phyloP scores from a whole-genome alignment of 1,140 invertebrate genomes.

The Saxidomus purpurata region DNA sequence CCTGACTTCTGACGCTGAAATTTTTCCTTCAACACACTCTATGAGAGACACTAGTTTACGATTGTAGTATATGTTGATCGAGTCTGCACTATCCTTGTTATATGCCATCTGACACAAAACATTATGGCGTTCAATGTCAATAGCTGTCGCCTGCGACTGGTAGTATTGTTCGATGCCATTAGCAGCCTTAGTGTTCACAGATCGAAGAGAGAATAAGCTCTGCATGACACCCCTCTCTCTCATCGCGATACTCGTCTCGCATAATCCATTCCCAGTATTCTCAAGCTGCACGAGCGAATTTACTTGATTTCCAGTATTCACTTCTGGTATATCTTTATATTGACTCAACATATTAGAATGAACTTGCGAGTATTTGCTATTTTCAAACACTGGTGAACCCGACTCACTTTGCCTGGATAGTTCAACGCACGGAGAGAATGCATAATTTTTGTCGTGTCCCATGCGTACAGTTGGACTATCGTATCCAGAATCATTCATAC shows the following conservation, averaged over 20 bases:
- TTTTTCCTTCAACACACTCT: constrained; percentile 49
- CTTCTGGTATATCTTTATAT: not conserved
- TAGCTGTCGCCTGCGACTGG: constrained; percentile 57
- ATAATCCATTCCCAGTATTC: not conserved
- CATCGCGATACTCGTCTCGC: constrained; percentile 54
- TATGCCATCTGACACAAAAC: constrained; percentile 65
- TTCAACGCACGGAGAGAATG: constrained; percentile 24
- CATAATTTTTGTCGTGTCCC: not conserved
- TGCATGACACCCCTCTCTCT: constrained; percentile 47
- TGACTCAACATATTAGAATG: not conserved
- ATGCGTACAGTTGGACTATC: constrained; percentile 11
- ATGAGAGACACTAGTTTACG: constrained; percentile 46
- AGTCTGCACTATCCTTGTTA: constrained; percentile 39
- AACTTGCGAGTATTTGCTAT: not conserved
- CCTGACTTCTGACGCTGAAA: not conserved
- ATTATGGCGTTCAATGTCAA: constrained; percentile 60
- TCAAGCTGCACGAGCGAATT: not conserved
- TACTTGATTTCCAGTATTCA: not conserved
- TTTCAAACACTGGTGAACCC: constrained; percentile 32
- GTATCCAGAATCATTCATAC: constrained; percentile 66
- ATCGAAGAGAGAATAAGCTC: constrained; percentile 16
- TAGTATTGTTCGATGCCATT: constrained; percentile 49
- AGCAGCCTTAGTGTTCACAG: not conserved
- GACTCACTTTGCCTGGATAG: constrained; percentile 21
- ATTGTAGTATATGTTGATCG: constrained; percentile 59